Evolutionary conservation across 2,113 vertebrate species (phyloP), one percentile per base, ranked within the genome.

Genomic region (Vulpes lagopus): DNA sequence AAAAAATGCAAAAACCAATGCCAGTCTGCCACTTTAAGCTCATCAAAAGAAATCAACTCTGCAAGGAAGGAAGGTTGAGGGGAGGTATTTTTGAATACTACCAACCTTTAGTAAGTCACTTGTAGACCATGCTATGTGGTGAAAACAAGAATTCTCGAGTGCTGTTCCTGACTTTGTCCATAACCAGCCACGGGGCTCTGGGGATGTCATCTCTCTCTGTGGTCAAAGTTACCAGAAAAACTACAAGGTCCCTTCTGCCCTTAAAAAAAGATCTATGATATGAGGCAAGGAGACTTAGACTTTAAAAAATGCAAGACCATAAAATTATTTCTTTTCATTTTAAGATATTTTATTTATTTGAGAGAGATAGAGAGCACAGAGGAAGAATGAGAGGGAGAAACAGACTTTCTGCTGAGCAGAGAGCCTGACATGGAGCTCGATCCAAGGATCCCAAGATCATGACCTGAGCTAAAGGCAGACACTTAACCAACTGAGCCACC

Each of bases 181-280:
- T 14, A 53, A 25, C 32, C 55, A 43, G 15, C 43, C 35, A 14
- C 19, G 67, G 78, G 60, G 25, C 55, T 91, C 78, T 60, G 67
- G 35, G 49, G 73, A 95, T 85, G 25, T 79, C 80, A 73, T 10
- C 65, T 49, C 76, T 64, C 23, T 8, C 15, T n/a, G 51, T 65
- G 14, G 12, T 30, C 49, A 57, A 76, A 43, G 10, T 71, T 76
- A 94, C 57, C 51, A 88, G 95, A 92, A 96, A 82, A 85, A 49
- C 27, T 27, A 35, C 65, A 27, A 73, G 20, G 3, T 67, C 23
- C 57, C 71, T 69, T 81, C 27, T 81, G 8, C 10, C 19, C 64
- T 62, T 91, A 15, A 62, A 73, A 19, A 76, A 73, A 30, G 8
- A 20, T 22, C 22, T 25, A 43, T 78, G 38, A 53, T 84, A 19